These are phyloP conservation scores for Acanthococcus lagerstroemiae DNA, from an alignment of 2,888 invertebrate genomes.

Conservation along the genomic window DNA sequence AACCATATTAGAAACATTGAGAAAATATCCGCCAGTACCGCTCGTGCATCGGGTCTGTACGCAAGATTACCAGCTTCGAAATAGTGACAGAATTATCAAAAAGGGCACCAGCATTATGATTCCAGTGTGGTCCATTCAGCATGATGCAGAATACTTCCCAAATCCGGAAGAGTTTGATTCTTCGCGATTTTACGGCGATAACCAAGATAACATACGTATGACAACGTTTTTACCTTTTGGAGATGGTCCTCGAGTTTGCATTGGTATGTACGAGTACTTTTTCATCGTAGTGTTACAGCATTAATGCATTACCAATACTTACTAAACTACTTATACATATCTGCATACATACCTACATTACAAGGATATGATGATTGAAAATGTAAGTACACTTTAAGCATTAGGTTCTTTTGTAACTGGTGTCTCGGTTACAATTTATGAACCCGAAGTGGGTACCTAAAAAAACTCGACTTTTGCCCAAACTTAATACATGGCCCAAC, in stretches of 20 bases:
- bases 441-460: too few relatives aligned
- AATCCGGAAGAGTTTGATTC: slow-evolving; percentile 50
- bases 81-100: slow-evolving; percentile 45
- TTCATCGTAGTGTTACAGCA: too few relatives aligned
- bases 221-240: slow-evolving; percentile 44
- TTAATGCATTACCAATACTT: too few relatives aligned
- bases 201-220: slow-evolving; percentile 46
- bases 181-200: slow-evolving; percentile 50
- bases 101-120: slow-evolving; percentile 47
- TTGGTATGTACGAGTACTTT: too few relatives aligned
- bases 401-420: too few relatives aligned
- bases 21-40: slow-evolving; percentile 51
- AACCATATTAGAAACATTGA: slow-evolving; percentile 51
- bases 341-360: too few relatives aligned
- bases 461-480: too few relatives aligned
- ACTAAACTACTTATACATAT: too few relatives aligned
- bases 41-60: slow-evolving; percentile 47
- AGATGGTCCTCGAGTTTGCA: slow-evolving; percentile 42
- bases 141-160: slow-evolving; percentile 49
- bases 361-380: too few relatives aligned
- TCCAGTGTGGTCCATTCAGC: slow-evolving; percentile 49
- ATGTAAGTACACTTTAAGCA: too few relatives aligned
- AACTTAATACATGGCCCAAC: too few relatives aligned
- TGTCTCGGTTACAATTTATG: too few relatives aligned
- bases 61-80: slow-evolving; percentile 46